A percentile compares a stretch with the other conserved stretches of the same genome.
These are phyloP conservation scores for Chondrilla cf. caribensis DNA, from an alignment of 37 sponge, comb jelly and placozoan species.

Conservation along the genomic window DNA sequence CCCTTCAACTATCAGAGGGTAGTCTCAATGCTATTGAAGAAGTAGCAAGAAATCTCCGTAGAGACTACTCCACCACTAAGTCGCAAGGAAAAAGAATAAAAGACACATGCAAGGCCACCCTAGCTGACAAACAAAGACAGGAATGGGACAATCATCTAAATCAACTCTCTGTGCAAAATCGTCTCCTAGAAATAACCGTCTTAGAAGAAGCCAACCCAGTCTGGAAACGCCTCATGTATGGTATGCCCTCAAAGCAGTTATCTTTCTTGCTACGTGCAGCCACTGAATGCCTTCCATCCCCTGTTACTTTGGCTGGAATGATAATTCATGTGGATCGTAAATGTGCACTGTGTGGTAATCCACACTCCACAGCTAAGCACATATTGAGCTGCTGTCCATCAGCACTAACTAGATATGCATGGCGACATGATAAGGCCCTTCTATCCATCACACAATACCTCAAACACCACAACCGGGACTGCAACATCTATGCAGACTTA, in stretches of 20 bases:
- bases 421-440: neutral
- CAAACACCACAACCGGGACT: neutral
- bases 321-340: neutral
- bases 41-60: too few relatives aligned
- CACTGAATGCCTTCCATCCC: neutral
- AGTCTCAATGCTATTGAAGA: too few relatives aligned
- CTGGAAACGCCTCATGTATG: neutral
- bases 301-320: neutral
- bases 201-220: neutral
- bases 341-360: neutral
- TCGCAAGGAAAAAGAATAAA: too few relatives aligned
- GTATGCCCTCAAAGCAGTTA: neutral
- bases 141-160: neutral
- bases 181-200: neutral
- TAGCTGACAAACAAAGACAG: neutral
- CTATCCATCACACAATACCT: neutral
- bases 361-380: neutral
- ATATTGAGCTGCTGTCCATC: neutral
- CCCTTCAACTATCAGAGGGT: too few relatives aligned
- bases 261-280: neutral
- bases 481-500: neutral
- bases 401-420: neutral
- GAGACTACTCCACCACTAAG: too few relatives aligned
- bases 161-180: neutral
- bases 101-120: too few relatives aligned